phyloP scores from a whole-genome alignment of 2,888 invertebrate genomes.

The Rugalucina vietnamica region DNA sequence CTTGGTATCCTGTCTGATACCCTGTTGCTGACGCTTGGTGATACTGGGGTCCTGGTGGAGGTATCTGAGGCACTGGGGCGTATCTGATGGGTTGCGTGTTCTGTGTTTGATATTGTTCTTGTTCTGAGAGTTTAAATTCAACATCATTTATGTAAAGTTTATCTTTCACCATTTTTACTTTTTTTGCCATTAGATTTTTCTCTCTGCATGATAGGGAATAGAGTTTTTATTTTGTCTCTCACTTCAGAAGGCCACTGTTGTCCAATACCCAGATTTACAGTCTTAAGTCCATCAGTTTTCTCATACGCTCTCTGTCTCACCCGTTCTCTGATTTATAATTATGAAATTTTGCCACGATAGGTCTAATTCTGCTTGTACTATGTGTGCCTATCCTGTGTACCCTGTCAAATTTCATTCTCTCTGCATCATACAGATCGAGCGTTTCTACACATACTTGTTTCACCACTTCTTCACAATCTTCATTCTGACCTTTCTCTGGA shows the following conservation, averaged over 20 bases:
- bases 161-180: background rate
- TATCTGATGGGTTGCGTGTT: too few species aligned
- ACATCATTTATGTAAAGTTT: background rate
- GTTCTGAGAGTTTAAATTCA: background rate
- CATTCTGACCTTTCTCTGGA: background rate
- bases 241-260: background rate
- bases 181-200: background rate
- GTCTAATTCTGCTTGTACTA: background rate
- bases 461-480: background rate
- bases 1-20: too few species aligned
- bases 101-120: too few species aligned
- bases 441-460: background rate
- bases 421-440: background rate
- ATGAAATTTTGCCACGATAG: background rate
- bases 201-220: background rate
- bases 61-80: too few species aligned
- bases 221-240: background rate
- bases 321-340: background rate
- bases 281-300: background rate
- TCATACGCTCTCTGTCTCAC: background rate
- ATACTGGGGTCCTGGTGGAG: too few species aligned
- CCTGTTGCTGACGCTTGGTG: too few species aligned
- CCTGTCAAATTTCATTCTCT: background rate
- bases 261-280: background rate
- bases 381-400: background rate